phyloP scores from a whole-genome alignment of 1,140 invertebrate genomes.

The Batillaria attramentaria region DNA sequence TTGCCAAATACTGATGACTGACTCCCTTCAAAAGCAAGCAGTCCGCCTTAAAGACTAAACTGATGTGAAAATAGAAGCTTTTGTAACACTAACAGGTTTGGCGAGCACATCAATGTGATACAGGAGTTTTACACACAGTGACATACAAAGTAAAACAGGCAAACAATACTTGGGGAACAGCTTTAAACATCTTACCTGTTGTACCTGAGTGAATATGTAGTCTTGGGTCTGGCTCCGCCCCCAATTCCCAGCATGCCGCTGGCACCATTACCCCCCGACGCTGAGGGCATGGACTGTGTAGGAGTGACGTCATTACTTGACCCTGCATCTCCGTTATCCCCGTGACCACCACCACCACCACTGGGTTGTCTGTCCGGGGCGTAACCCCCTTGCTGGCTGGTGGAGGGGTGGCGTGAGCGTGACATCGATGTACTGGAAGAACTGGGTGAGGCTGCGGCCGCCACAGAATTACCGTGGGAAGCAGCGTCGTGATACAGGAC shows the following conservation, averaged over 20 bases:
- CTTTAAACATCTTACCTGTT: slow-evolving; percentile 52
- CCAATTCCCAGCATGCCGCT: slow-evolving; percentile 3
- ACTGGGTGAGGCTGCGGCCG: background rate
- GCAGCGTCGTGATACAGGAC: slow-evolving; percentile 13
- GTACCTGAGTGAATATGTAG: slow-evolving; percentile 58
- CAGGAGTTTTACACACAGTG: too few relatives aligned
- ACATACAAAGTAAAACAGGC: too few relatives aligned
- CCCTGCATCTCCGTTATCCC: background rate
- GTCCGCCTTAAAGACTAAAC: too few relatives aligned
- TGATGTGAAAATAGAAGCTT: too few relatives aligned
- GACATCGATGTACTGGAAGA: slow-evolving; percentile 4
- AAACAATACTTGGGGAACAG: background rate
- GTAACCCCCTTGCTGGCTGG: background rate
- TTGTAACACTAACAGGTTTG: too few relatives aligned
- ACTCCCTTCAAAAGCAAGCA: too few relatives aligned
- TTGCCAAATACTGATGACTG: too few relatives aligned
- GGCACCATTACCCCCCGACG: slow-evolving; percentile 6
- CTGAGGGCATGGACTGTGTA: slow-evolving; percentile 25
- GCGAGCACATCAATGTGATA: too few relatives aligned
- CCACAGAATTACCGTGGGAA: background rate
- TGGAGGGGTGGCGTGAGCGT: background rate
- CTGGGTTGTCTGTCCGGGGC: background rate
- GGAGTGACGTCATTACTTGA: slow-evolving; percentile 21
- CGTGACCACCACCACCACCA: background rate
- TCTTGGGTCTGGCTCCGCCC: slow-evolving; percentile 65